phyloP scores from a whole-genome alignment of 2,113 vertebrate genomes.

The Lanius collurio region DNA sequence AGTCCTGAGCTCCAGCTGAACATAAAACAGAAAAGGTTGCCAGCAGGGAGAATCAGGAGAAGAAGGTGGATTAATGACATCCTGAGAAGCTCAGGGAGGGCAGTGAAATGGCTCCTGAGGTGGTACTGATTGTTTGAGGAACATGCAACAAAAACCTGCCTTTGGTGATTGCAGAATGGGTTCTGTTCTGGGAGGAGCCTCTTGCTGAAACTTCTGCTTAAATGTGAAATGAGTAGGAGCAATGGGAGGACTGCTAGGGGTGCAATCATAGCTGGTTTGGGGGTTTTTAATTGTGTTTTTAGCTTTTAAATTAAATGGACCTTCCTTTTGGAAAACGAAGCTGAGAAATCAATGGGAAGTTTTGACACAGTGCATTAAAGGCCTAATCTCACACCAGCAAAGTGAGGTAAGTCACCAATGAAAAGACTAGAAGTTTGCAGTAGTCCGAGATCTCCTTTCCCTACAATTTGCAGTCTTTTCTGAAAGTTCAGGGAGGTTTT shows the following conservation, averaged over 20 bases:
- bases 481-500: background rate
- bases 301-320: background rate
- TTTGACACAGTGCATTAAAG: background rate
- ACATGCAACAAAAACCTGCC: rapidly evolving
- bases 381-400: background rate
- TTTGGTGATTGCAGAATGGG: background rate
- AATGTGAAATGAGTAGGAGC: background rate
- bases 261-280: background rate
- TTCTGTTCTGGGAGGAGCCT: background rate
- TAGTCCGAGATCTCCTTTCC: background rate
- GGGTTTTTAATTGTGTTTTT: background rate
- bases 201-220: background rate
- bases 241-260: background rate
- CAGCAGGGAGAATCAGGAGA: background rate
- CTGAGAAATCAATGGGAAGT: background rate
- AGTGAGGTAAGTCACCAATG: background rate
- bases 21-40: background rate
- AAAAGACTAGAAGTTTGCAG: background rate
- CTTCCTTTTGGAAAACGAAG: background rate
- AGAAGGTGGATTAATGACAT: background rate
- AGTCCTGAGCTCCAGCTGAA: background rate
- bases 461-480: background rate
- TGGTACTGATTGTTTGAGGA: background rate
- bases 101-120: background rate
- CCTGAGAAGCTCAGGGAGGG: background rate